These are phyloP conservation scores for Mimumesa dahlbomi DNA, from an alignment of 2,888 invertebrate species.

Conservation along the genomic window DNA sequence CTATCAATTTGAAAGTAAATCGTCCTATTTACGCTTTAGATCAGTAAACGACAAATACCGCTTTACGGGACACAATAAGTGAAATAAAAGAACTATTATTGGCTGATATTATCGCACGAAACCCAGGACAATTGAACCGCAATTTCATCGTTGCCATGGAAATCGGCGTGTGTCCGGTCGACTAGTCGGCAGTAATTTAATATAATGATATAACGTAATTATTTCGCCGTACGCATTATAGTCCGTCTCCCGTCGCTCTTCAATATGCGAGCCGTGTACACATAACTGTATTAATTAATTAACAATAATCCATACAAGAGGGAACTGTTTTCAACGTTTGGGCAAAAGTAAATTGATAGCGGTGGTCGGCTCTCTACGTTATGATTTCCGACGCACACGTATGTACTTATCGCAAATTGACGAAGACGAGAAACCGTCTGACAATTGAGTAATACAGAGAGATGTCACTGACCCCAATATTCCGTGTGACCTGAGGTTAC, in stretches of 20 bases:
- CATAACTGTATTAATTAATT: background rate
- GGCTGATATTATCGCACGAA: background rate
- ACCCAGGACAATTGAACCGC: constrained; percentile 1
- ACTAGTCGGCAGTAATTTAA: constrained; percentile 18
- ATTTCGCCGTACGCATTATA: constrained; percentile 10
- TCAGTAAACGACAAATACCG: too few species aligned
- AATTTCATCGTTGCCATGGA: constrained; percentile 32
- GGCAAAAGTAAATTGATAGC: too few species aligned
- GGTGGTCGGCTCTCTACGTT: too few species aligned
- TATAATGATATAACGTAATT: constrained; percentile 30
- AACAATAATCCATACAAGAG: background rate
- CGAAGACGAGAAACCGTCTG: background rate
- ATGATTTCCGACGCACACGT: too few species aligned
- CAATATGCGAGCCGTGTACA: background rate
- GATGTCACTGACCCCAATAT: too few species aligned
- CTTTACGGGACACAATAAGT: too few species aligned
- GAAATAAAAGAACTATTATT: too few species aligned
- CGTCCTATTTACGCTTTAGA: too few species aligned
- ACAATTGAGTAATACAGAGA: background rate
- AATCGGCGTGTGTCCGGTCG: constrained; percentile 29
- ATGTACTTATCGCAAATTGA: background rate
- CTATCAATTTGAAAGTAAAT: too few species aligned
- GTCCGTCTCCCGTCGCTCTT: background rate
- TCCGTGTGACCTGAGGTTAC: too few species aligned
- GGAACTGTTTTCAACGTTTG: too few species aligned